Conservation (phyloP, 2,113 vertebrate species). For the Centrocercus urophasianus region DNA sequence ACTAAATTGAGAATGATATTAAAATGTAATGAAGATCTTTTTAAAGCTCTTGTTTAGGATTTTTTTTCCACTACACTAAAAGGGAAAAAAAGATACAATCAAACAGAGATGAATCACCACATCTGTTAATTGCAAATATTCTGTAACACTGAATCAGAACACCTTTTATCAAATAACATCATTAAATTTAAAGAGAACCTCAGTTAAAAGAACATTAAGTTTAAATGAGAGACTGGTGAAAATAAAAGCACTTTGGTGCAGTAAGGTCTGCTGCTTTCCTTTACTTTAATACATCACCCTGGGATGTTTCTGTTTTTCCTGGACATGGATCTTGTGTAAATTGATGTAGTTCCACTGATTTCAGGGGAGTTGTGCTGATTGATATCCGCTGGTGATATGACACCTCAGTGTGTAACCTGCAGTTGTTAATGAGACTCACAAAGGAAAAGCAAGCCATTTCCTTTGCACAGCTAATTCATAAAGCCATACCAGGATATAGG, state of each 20-base stretch:
- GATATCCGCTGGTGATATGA: not conserved
- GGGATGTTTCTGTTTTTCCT: not conserved
- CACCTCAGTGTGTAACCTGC: not conserved
- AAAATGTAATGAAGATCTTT: not conserved
- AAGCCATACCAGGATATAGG: not conserved
- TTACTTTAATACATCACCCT: not conserved
- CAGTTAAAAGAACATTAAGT: not conserved
- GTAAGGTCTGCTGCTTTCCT: not conserved
- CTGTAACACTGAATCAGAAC: not conserved
- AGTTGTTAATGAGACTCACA: not conserved
- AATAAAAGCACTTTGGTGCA: not conserved
- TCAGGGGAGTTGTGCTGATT: not conserved
- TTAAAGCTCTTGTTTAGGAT: slow-evolving; percentile 10
- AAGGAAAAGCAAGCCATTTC: not conserved
- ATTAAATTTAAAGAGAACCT: not conserved
- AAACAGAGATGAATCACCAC: not conserved
- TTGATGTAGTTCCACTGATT: not conserved
- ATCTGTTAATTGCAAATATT: not conserved
- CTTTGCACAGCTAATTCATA: not conserved
- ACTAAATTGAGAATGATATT: not conserved
- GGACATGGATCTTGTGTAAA: not conserved
- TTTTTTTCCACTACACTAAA: not conserved
- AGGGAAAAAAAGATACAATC: not conserved
- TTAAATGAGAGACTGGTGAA: not conserved
- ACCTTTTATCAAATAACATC: not conserved